These are phyloP conservation scores for Conopomorpha cramerella DNA, from an alignment of 1,140 invertebrate species.

Conservation along the genomic window DNA sequence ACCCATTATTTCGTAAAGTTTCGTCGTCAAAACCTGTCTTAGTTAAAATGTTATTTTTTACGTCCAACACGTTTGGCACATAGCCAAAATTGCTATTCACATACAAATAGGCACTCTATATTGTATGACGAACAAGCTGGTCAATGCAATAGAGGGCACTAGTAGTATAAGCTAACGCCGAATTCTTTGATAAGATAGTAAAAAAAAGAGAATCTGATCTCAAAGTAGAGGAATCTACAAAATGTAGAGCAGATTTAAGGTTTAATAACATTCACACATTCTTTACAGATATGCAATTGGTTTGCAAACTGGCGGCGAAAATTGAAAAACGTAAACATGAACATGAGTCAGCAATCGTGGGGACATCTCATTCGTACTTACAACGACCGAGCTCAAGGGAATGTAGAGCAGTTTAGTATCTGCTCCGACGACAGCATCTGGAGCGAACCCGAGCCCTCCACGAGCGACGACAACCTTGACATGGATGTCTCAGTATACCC, in stretches of 20 bases:
- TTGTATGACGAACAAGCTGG: too few species aligned
- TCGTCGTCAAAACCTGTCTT: too few species aligned
- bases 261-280: conserved; percentile 7
- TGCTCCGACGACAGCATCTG: conserved; percentile 75
- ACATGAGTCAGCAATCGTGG: conserved; percentile 69
- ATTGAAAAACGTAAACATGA: conserved; percentile 70
- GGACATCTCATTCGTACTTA: conserved; percentile 73
- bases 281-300: conserved; percentile 72
- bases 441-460: conserved; percentile 60
- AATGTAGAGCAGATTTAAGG: conserved; percentile 3
- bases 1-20: too few species aligned
- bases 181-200: too few species aligned
- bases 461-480: conserved; percentile 17
- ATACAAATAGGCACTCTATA: conserved; percentile 57
- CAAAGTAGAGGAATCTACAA: too few species aligned
- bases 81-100: conserved; percentile 49
- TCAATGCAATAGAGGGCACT: too few species aligned
- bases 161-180: too few species aligned
- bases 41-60: conserved; percentile 20
- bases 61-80: conserved; percentile 44
- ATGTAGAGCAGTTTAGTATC: conserved; percentile 76
- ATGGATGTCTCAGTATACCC: conserved; percentile 14
- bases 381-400: conserved; percentile 71
- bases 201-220: too few species aligned
- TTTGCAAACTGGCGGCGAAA: conserved; percentile 77